Evolutionary conservation across 2,797 vertebrate species (phyloP), one percentile per base, ranked within the genome.

Genomic region (Notoglanidium macrostoma): DNA sequence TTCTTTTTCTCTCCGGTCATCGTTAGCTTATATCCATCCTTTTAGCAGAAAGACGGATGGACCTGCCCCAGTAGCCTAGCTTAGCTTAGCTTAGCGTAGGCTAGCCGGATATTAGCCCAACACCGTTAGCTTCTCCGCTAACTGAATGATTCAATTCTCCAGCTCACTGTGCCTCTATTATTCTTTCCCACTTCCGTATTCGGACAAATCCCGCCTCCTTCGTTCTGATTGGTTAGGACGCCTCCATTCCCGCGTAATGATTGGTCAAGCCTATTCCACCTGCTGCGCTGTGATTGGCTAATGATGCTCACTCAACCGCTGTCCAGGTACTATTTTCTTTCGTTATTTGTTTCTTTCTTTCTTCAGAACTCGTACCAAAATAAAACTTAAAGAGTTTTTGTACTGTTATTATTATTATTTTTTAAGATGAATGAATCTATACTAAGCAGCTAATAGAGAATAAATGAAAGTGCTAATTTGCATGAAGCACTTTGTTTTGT

Each of bases 1-100:
- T 97, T 97, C 95, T 98, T 97, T 92, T 98, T 97, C 94, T 97
- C 96, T 91, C 96, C 96, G 92, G 96, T 97, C 97, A 98, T 97
- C 91, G 95, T 97, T 96, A 95, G 94, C 95, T 95, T 92, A 95
- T 95, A 93, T 95, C 96, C 96, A 96, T 96, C 90, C 95, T 96
- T 95, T 93, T 29, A 91, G 93, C 73, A 26, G 8, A 72, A 23
- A 73, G 21, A 61, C 59, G 0, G 90, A 91, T 91, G 91, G 93
- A 93, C 94, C 93, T 89, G 92, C 67, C 86, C 93, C 8, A 77
- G 92, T 86, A 90, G 84, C 61, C 88, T 91, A 92, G 92, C 90
- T 51, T 65, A 63, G 70, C 40, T 21, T 70, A 44, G 59, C 80
- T 40, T 61, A 63, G 54, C 68, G 1, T 51, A 78, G 49, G 44